Base-by-base conservation (phyloP, 2,888 invertebrate species). In the Falcaria lacertinaria region DNA sequence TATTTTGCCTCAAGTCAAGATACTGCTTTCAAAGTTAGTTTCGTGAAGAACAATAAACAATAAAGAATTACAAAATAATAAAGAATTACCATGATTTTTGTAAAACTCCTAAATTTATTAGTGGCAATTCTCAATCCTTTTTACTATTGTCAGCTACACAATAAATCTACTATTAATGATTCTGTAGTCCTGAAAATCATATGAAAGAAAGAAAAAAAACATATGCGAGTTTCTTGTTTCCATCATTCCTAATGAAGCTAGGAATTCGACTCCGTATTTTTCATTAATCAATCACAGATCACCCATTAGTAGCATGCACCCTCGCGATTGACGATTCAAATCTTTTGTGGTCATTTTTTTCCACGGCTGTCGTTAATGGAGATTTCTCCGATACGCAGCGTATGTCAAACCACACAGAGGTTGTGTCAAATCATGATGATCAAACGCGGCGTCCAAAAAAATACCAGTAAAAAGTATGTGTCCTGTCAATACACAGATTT, bases 261-360 rank as follows among this genome's bases (percentile, higher is more conserved):
- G 14, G 22, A 34, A 37, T 11, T 43, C 57, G 2, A 41, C 71
- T 80, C 80, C 47, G 74, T 15, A 17, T 5, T 37, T 48, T 44
- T 48, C 57, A 19, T 33, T 60, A 52, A 51, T 50, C 67, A 44
- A 56, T 52, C 50, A 41, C 45, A 64, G 61, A 74, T 58, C 64
- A 80, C 84, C 28, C 80, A 86, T 87, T 86, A 87, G 85, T 78
- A 85, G 80, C 76, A 64, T 72, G 74, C 81, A 83, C 80, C 82
- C 79, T 80, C 74, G 79, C 80, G 81, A 82, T 84, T 84, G 82
- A 82, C 82, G 77, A 83, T 78, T 76, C 79, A 11, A 80, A 70
- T 71, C 78, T 75, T 78, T 83, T 81, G 79, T 82, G 73, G 74
- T 76, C 64, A 81, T 69, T 76, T 80, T 84, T 81, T 80, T 80